Conservation (phyloP, 2,797 vertebrate species). For the Anguilla obscura region DNA sequence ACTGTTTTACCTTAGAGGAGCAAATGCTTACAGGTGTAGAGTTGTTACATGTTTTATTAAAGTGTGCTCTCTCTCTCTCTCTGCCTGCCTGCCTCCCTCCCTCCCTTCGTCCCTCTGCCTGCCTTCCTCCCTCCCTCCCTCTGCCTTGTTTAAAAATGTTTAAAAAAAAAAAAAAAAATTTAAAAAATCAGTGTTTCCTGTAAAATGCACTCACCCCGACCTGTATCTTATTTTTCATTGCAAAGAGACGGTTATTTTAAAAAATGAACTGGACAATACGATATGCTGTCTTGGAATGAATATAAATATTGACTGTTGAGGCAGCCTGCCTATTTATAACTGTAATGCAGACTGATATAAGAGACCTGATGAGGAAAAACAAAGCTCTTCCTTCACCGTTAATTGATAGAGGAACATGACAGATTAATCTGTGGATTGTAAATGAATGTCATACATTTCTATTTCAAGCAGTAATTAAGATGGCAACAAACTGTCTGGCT, state of each 20-base stretch:
- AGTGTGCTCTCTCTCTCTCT: neutral
- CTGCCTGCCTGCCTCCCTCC: neutral
- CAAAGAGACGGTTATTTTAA: neutral
- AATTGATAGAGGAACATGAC: slow-evolving; percentile 24
- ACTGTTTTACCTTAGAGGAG: neutral
- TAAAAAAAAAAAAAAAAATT: neutral
- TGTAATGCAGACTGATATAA: neutral
- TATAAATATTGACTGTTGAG: slow-evolving; percentile 24
- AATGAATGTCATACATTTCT: slow-evolving; percentile 21
- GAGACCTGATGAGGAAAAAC: slow-evolving; percentile 4
- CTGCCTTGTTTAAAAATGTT: neutral
- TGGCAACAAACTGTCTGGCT: slow-evolving; percentile 7
- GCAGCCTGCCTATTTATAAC: slow-evolving; percentile 5
- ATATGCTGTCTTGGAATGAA: neutral
- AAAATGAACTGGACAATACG: neutral
- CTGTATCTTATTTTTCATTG: neutral
- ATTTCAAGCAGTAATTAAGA: slow-evolving; percentile 26
- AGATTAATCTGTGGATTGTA: slow-evolving; percentile 22
- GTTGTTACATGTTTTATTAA: slow-evolving; percentile 14
- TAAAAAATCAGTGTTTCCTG: neutral
- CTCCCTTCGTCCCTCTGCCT: neutral
- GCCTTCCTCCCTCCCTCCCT: neutral
- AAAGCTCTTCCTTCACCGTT: neutral
- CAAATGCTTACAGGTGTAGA: neutral
- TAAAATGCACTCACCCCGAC: neutral